Conservation (phyloP, 2,797 vertebrate species). For the Schizopygopsis pylzovi region DNA sequence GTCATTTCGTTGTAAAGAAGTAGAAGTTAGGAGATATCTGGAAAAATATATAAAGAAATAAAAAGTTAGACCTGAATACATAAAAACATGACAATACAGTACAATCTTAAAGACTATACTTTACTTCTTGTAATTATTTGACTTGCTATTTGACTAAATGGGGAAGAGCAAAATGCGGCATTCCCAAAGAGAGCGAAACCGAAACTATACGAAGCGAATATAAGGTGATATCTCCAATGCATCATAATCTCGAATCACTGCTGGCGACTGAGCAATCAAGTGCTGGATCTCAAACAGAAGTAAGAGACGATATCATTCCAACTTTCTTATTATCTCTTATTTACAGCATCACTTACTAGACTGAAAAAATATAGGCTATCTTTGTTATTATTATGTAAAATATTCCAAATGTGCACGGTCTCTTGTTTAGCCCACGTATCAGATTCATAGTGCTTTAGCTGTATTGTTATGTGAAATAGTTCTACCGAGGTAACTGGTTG, state of each 20-base stretch:
- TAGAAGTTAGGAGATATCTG: background rate
- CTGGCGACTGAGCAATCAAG: background rate
- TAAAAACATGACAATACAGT: background rate
- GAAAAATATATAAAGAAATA: background rate
- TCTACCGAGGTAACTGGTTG: background rate
- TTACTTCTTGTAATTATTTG: constrained; percentile 11
- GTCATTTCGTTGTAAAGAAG: background rate
- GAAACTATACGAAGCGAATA: constrained; percentile 15
- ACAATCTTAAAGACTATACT: background rate
- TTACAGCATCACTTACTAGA: too few relatives aligned
- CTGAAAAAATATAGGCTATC: background rate
- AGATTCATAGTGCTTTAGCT: background rate
- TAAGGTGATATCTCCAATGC: background rate
- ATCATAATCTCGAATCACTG: background rate
- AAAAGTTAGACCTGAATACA: background rate
- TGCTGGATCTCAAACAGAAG: background rate
- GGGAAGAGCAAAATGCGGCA: background rate
- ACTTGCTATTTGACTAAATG: background rate
- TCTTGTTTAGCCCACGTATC: background rate
- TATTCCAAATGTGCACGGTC: background rate
- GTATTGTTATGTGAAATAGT: background rate
- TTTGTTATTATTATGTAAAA: background rate
- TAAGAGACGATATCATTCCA: background rate
- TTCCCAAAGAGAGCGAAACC: constrained; percentile 29
- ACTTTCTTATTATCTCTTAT: background rate